Evolutionary conservation across 2,888 invertebrate genomes (phyloP).

Genomic region (Tholera decimalis): DNA sequence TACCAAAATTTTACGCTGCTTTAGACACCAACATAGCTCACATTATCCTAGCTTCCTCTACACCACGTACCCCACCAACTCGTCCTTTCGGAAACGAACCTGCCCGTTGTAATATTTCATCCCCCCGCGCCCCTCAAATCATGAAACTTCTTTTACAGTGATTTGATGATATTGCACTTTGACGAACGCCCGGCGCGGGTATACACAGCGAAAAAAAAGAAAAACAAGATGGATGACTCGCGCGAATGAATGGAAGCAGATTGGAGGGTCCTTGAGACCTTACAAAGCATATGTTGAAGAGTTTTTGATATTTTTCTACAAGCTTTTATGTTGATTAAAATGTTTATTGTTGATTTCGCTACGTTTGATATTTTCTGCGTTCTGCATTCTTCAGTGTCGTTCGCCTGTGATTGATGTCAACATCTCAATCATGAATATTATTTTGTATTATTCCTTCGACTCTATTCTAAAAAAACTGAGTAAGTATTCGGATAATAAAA

Average conservation of each 20-base stretch:
- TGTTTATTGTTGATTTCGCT: conserved; percentile 55
- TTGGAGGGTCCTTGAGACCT: conserved; percentile 65
- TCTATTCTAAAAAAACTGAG: too few species aligned
- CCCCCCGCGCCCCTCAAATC: conserved; percentile 84
- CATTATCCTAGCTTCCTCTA: conserved; percentile 63
- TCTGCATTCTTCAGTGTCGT: conserved; percentile 8
- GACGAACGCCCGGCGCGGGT: conserved; percentile 79
- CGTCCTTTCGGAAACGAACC: conserved; percentile 82
- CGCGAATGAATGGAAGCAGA: conserved; percentile 66
- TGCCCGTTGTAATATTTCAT: conserved; percentile 89
- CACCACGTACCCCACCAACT: conserved; percentile 64
- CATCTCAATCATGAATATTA: conserved; percentile 24
- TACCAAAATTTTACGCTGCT: background rate
- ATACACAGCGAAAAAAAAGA: conserved; percentile 76
- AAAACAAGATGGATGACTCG: conserved; percentile 85
- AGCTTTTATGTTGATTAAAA: conserved; percentile 80
- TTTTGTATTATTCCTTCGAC: too few species aligned
- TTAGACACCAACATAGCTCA: conserved; percentile 1
- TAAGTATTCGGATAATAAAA: too few species aligned
- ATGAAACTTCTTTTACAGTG: conserved; percentile 90
- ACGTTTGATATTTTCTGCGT: conserved; percentile 15
- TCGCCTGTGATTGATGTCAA: conserved; percentile 13
- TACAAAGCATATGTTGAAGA: conserved; percentile 53
- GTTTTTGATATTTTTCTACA: conserved; percentile 47
- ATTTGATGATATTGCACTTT: conserved; percentile 91